These are phyloP conservation scores for Drosophila sturtevanti DNA, from an alignment of 1,140 invertebrate species.

Conservation along the genomic window DNA sequence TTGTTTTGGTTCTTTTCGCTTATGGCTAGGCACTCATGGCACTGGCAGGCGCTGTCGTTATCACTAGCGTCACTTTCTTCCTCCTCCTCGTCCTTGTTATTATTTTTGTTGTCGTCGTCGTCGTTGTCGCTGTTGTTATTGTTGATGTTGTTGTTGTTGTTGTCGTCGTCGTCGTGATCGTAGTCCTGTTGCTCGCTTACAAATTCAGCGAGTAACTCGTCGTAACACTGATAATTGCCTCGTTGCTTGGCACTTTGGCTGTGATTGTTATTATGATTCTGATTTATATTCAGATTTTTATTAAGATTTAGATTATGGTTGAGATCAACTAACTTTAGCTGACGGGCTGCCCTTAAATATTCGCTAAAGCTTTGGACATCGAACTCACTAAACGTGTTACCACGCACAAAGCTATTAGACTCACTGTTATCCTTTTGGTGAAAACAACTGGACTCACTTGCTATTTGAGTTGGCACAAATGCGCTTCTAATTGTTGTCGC, in stretches of 20 bases:
- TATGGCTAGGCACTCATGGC: slow-evolving; percentile 68
- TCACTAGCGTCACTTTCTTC: slow-evolving; percentile 31
- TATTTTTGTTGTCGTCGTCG: slow-evolving; percentile 7
- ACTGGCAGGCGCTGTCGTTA: slow-evolving; percentile 53
- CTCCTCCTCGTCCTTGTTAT: slow-evolving; percentile 20
- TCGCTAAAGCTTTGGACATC: slow-evolving; percentile 72
- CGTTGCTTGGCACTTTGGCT: slow-evolving; percentile 21
- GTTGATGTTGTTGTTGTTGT: background rate
- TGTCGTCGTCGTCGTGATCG: slow-evolving; percentile 16
- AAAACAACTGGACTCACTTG: slow-evolving; percentile 2
- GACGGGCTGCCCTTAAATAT: slow-evolving; percentile 61
- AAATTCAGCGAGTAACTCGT: slow-evolving; percentile 72
- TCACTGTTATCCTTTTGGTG: background rate
- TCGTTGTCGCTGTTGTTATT: slow-evolving; percentile 21
- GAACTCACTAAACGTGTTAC: slow-evolving; percentile 60
- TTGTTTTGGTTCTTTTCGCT: slow-evolving; percentile 22
- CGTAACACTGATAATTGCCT: slow-evolving; percentile 67
- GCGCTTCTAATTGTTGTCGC: slow-evolving; percentile 45
- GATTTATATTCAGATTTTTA: slow-evolving; percentile 14
- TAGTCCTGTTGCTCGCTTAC: slow-evolving; percentile 65
- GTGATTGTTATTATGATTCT: slow-evolving; percentile 4
- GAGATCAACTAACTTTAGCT: slow-evolving; percentile 51
- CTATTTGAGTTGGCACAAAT: slow-evolving; percentile 48
- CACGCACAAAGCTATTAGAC: background rate
- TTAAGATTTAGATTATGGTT: background rate